Evolutionary conservation across 1,140 invertebrate genomes (phyloP), one percentile per base, ranked within the genome.

Genomic region (Araneus ventricosus): DNA sequence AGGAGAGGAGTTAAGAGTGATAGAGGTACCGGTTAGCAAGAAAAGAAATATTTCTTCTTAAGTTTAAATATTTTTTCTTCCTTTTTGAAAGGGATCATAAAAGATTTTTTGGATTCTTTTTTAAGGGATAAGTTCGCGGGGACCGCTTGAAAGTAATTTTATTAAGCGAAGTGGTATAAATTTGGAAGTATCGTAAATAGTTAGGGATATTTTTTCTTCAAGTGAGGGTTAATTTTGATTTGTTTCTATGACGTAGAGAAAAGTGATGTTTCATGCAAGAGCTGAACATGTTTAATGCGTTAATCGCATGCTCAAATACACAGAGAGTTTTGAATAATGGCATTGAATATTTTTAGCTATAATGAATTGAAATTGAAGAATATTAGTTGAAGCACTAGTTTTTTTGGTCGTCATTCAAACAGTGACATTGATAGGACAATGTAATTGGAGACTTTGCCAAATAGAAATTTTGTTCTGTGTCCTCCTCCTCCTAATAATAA

Each of bases 1-100:
- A 8, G 3, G 88, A 41, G 88, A 27, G 45, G 30, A 82, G 45
- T 90, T 90, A 39, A 39, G 30, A 27, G 41, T 82, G 88, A 82
- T 90, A 90, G 88, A 90, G 24, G 24, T 3, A 57, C 70, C 86
- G 86, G 86, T 88, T 70, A 88, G 24, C 70, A 57, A 57, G 67
- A 79, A 57, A 79, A 89, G 45, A 79, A 89, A 79, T 89, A 57
- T 57, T 34, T 37, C n/a, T 52, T 52, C 41, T 67, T 8, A 24
- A 30, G 67, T 89, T 79, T 79, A 79, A 67, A 88, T 88, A 88
- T 70, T 37, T 37, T 37, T 88, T 63, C 10, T 88, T 45, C 8
- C 59, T 88, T 34, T 63, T 14, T 70, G 7, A n/a, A 20, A 34
- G 1, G 41, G 1, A 70, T 88, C 86, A 39, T 88, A 88, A 88